Evolutionary conservation across 2,888 invertebrate species (phyloP).

Genomic region (Nemotelus nigrinus): DNA sequence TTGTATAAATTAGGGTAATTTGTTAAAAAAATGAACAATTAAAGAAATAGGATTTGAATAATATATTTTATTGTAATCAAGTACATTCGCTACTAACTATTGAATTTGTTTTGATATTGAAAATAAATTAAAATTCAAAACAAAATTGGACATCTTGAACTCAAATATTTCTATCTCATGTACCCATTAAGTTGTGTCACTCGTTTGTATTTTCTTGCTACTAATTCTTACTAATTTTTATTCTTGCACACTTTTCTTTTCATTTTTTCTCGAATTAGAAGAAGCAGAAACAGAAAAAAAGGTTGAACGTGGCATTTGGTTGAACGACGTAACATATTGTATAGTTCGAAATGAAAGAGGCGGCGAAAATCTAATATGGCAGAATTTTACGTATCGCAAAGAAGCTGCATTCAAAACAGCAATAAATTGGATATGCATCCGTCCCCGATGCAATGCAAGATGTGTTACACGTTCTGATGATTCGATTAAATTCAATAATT

Average conservation of each 20-base stretch:
- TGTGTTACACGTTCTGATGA: constrained; percentile 53
- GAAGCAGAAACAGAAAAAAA: constrained; percentile 44
- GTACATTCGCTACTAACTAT: background rate
- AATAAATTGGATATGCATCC: constrained; percentile 55
- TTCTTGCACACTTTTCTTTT: background rate
- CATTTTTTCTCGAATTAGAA: background rate
- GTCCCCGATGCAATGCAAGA: constrained; percentile 53
- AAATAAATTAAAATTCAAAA: background rate
- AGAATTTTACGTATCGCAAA: constrained; percentile 53
- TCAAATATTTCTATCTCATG: background rate
- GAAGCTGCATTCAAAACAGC: constrained; percentile 55
- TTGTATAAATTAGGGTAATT: no score
- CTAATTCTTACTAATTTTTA: background rate
- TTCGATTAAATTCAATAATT: constrained; percentile 54
- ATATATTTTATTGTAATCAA: no score
- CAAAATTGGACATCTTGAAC: background rate
- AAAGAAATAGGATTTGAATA: no score
- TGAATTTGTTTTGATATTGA: background rate
- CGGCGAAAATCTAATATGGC: constrained; percentile 53
- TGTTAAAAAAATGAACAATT: no score
- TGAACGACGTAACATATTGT: constrained; percentile 51
- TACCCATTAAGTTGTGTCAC: background rate
- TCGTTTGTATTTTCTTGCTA: constrained; percentile 18
- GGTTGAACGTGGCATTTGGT: constrained; percentile 53
- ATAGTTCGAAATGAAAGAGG: constrained; percentile 52